Evolutionary conservation across 2,797 vertebrate species (phyloP).

Genomic region (Alca torda): DNA sequence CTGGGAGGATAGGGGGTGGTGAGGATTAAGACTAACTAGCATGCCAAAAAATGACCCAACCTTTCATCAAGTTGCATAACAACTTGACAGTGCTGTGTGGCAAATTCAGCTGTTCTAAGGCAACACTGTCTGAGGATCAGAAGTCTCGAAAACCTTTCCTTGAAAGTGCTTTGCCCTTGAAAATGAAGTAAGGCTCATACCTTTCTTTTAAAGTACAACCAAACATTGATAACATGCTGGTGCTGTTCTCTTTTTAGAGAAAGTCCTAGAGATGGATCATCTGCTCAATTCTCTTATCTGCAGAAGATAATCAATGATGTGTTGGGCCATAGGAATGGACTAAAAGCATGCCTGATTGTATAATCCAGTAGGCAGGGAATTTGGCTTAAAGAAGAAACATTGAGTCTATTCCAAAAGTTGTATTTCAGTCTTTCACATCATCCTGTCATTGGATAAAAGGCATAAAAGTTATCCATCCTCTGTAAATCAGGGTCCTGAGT

Average conservation of each 20-base stretch:
- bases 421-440: not conserved
- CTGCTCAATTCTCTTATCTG: not conserved
- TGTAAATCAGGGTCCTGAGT: not conserved
- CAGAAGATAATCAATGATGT: not conserved
- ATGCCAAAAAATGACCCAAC: not conserved
- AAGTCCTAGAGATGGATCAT: not conserved
- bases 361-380: not conserved
- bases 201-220: not conserved
- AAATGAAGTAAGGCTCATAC: not conserved
- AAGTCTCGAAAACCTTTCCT: not conserved
- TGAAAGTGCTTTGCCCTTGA: not conserved
- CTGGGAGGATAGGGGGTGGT: fast-evolving
- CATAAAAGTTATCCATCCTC: not conserved
- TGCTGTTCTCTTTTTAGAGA: not conserved
- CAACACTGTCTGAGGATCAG: not conserved
- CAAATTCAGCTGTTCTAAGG: not conserved
- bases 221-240: not conserved
- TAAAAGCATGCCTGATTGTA: not conserved
- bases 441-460: not conserved
- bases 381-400: not conserved
- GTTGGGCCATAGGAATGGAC: not conserved
- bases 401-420: not conserved
- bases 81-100: not conserved
- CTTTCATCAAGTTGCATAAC: not conserved
- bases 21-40: not conserved